Evolutionary conservation across 2,797 vertebrate species (phyloP), one percentile per base, ranked within the genome.

Genomic region (Paedocypris micromegethes): DNA sequence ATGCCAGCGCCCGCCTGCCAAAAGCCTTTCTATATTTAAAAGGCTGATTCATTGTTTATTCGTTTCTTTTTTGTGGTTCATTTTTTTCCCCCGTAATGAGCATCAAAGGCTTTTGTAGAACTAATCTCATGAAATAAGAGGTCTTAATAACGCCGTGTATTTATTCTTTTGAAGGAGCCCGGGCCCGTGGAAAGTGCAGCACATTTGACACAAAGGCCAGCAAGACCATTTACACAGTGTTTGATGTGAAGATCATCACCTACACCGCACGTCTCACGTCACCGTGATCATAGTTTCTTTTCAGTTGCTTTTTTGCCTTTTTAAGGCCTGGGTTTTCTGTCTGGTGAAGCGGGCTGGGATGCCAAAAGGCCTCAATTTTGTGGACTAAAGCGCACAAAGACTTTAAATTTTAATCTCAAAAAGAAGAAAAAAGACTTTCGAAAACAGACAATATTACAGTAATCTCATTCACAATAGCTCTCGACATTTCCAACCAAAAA

Each of bases 181-280:
- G 40, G 53, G 39, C 51, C 6, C 44, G 47, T 42, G 37, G 53
- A 39, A 48, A 56, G 6, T 42, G 60, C n/a, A 43, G 45, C 39
- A 39, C 38, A 42, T 48, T 53, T 57, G 53, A 65, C 63, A 66
- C 54, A 50, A 57, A 49, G 53, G 39, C 9, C n/a, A 66, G 64
- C 53, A 66, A 58, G 58, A n/a, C 8, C 47, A 40, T 52, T 55
- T 49, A 63, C 45, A 42, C 38, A 4, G 66, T 42, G 44, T 72
- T 66, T 75, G 62, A 77, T 62, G 50, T 68, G 41, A 63, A 52
- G 5, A 9, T 45, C 50, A 50, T 62, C 9, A 74, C 44, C 48
- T 50, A 68, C 46, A 66, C 51, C 23, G 41, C n/a, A 42, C 6
- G 9, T 58, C 53, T 70, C 74, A 43, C 58, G 55, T 43, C 43